These are phyloP conservation scores for Perca flavescens DNA, from an alignment of 2,113 vertebrate genomes.

Conservation along the genomic window DNA sequence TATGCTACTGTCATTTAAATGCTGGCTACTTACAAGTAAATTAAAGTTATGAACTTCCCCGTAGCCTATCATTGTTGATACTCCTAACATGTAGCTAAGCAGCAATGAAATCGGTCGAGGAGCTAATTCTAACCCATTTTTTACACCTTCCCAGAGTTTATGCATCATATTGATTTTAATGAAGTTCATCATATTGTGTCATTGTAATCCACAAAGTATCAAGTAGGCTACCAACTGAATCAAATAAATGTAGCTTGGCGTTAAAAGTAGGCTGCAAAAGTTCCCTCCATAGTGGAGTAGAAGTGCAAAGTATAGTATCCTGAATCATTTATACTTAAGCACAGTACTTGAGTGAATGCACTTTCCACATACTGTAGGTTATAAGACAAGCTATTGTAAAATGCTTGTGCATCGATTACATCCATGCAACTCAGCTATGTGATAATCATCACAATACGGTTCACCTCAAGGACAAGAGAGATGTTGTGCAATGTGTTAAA, in stretches of 20 bases:
- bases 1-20: too few species aligned
- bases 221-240: too few species aligned
- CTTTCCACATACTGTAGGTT: conserved; percentile 3
- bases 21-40: not conserved
- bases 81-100: not conserved
- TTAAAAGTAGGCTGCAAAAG: not conserved
- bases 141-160: not conserved
- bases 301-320: not conserved
- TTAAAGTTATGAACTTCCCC: not conserved
- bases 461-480: conserved; percentile 39
- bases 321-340: not conserved
- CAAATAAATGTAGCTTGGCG: not conserved
- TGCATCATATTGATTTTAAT: not conserved
- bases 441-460: conserved; percentile 38
- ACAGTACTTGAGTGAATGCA: not conserved
- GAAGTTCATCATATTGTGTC: not conserved
- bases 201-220: not conserved
- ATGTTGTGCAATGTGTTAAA: conserved; percentile 41
- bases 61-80: not conserved
- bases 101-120: not conserved
- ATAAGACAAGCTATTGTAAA: not conserved
- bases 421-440: not conserved
- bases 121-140: not conserved
- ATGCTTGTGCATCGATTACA: not conserved
- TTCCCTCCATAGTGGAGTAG: not conserved